These are phyloP conservation scores for Drosophila parvula DNA, from an alignment of 1,140 invertebrate species.

Conservation along the genomic window DNA sequence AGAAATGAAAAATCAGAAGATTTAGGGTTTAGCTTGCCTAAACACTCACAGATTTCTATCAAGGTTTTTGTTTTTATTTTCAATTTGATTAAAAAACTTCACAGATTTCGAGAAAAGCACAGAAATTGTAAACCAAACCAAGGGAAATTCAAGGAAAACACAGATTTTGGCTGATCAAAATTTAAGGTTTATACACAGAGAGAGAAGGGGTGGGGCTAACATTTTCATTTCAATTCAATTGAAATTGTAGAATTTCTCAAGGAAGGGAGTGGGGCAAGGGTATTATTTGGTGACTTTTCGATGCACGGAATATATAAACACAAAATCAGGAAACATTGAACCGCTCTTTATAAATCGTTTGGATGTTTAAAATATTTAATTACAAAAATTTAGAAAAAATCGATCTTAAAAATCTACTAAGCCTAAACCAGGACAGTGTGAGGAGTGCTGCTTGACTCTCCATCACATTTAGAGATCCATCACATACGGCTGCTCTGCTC, in stretches of 20 bases:
- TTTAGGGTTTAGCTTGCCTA: neutral
- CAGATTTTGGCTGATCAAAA: slow-evolving; percentile 4
- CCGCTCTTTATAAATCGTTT: slow-evolving; percentile 80
- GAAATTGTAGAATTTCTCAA: slow-evolving; percentile 10
- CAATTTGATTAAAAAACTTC: slow-evolving; percentile 27
- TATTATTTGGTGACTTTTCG: slow-evolving; percentile 69
- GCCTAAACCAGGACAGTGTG: slow-evolving; percentile 62
- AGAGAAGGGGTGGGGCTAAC: slow-evolving; percentile 2
- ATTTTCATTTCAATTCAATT: slow-evolving; percentile 40
- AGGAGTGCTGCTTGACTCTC: slow-evolving; percentile 52
- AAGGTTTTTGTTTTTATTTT: slow-evolving; percentile 8
- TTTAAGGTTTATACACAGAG: slow-evolving; percentile 37
- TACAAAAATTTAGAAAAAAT: slow-evolving; percentile 68
- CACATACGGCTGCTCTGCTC: slow-evolving; percentile 76
- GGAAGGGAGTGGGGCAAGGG: neutral
- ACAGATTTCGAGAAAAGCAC: slow-evolving; percentile 3
- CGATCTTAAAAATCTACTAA: slow-evolving; percentile 61
- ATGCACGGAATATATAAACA: slow-evolving; percentile 71
- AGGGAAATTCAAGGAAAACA: neutral
- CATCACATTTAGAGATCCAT: slow-evolving; percentile 70
- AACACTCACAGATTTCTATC: slow-evolving; percentile 6
- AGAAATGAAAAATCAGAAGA: neutral
- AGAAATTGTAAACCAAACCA: neutral
- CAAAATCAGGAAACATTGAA: slow-evolving; percentile 81
- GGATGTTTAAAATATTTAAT: slow-evolving; percentile 70